These are phyloP conservation scores for Clarias platycephalus DNA, from an alignment of 2,797 vertebrate genomes.

Conservation along the genomic window DNA sequence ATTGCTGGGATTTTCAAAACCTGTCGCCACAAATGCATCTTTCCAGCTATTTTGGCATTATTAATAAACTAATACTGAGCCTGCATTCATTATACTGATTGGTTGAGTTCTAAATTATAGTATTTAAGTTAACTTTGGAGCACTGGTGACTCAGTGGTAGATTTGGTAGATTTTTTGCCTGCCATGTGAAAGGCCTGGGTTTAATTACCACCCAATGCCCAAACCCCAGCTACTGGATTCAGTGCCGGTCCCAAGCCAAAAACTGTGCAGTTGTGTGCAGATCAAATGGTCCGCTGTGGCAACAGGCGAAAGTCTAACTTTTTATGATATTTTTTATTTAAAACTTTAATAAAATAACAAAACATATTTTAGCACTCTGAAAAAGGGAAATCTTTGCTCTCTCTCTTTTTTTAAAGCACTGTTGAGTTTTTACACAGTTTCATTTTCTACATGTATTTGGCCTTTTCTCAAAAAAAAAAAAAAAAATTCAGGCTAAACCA, in stretches of 20 bases:
- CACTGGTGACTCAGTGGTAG: no score
- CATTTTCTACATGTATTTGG: background rate
- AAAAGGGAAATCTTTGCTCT: background rate
- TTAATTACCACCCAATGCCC: no score
- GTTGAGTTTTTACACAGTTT: background rate
- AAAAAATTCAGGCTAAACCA: background rate
- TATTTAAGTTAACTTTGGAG: no score
- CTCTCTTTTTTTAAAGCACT: background rate
- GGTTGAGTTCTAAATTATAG: background rate
- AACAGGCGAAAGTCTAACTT: no score
- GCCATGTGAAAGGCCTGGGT: no score
- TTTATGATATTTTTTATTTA: background rate
- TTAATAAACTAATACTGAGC: background rate
- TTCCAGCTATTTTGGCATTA: background rate
- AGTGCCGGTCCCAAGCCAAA: no score
- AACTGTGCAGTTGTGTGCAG: no score
- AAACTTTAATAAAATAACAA: background rate
- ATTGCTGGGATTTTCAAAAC: background rate
- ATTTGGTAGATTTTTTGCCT: no score
- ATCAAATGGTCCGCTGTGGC: no score
- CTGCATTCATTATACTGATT: background rate
- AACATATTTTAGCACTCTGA: no score
- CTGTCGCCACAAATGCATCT: background rate
- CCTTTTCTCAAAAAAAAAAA: no score
- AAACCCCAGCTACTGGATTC: no score